Conservation (phyloP, 2,888 invertebrate genomes). For the Nomada fucata region DNA sequence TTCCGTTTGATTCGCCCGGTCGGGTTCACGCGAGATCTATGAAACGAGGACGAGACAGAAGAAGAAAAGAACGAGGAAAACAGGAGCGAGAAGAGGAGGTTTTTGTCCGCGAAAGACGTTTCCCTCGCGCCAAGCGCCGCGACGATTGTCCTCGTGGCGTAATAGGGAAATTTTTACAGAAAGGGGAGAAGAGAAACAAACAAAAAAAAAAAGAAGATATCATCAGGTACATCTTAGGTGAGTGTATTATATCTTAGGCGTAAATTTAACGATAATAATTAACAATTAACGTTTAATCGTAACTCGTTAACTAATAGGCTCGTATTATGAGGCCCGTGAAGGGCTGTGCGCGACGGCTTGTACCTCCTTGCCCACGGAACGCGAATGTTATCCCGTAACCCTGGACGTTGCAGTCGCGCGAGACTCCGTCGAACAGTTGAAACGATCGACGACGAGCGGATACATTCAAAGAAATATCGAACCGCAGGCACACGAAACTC, state of each 20-base stretch:
- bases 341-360: conserved; percentile 46
- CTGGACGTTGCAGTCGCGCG: not conserved
- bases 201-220: conserved; percentile 67
- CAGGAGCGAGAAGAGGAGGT: not conserved
- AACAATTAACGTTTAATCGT: conserved; percentile 78
- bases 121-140: conserved; percentile 27
- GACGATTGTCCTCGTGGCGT: conserved; percentile 53
- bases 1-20: conserved; percentile 12
- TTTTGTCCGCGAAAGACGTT: conserved; percentile 25
- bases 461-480: not conserved
- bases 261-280: conserved; percentile 80
- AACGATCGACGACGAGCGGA: not conserved
- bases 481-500: not conserved
- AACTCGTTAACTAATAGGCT: conserved; percentile 72
- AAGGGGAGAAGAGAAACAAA: not conserved
- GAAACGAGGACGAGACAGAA: not conserved
- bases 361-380: conserved; percentile 21
- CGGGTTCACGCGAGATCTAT: conserved; percentile 24
- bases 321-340: conserved; percentile 59
- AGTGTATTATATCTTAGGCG: conserved; percentile 81
- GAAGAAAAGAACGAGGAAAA: conserved; percentile 22
- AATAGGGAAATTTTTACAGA: conserved; percentile 74
- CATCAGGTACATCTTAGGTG: conserved; percentile 80
- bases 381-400: not conserved
- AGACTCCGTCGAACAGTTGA: not conserved